Base-by-base conservation (phyloP, 2,888 invertebrate genomes). In the Prosapia bicincta region DNA sequence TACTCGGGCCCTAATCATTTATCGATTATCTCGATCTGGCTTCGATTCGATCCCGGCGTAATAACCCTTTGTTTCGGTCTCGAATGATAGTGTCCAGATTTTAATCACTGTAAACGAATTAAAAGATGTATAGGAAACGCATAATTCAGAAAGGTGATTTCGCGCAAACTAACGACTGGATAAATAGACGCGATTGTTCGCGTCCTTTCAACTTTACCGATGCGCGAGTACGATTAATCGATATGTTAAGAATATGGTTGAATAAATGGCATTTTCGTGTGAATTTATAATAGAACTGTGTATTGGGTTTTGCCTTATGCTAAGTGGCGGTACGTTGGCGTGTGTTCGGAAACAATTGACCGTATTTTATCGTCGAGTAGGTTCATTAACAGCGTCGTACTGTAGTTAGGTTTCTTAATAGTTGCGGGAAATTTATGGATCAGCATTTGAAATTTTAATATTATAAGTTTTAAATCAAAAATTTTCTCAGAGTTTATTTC, bases 31-130 rank as follows among this genome's bases (percentile, higher is more conserved):
- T 67, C 67, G 20, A 38, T 71, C 71, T 71, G 32, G 15, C 54
- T 54, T 20, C 54, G 54, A 54, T 54, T 54, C 54, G 54, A 54
- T 54, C 38, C 54, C 54, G 20, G n/a, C 66, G 72, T 54, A 72
- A 72, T 72, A 38, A 54, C 66, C 72, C 73, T 73, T 73, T 73
- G 73, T 73, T 43, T 15, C 73, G 20, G 66, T 54, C 54, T 54
- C 54, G 54, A 54, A 54, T 54, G 54, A 54, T 54, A 54, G 54
- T 54, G 54, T 54, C 54, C 20, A 54, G 54, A 54, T 54, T 54
- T 54, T 54, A 54, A 54, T 54, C 54, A 54, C 54, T 54, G 20
- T 20, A 54, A 20, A 54, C 54, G 54, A 20, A 54, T 54, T 54
- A 54, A 54, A 54, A 54, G n/a, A 6, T 54, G 20, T 54, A 54